phyloP scores from a whole-genome alignment of 1,140 invertebrate species.

The Ostrea edulis region DNA sequence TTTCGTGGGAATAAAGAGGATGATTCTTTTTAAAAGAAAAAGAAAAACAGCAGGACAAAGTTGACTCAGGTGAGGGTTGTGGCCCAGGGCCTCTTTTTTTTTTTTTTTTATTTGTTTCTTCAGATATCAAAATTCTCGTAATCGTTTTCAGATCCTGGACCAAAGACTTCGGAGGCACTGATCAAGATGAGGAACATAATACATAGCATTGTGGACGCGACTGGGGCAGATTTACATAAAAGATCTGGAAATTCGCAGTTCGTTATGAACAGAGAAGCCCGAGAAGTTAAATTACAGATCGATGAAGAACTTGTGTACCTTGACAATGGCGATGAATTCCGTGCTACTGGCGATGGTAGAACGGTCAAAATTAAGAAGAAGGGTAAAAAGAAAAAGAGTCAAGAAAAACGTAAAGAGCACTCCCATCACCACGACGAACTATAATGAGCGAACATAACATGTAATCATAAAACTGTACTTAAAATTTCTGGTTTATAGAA shows the following conservation, averaged over 20 bases:
- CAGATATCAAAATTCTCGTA: neutral
- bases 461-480: neutral
- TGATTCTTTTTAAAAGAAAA: too few relatives aligned
- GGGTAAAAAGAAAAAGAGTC: neutral
- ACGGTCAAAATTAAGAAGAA: neutral
- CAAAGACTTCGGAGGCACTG: slow-evolving; percentile 51
- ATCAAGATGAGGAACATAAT: slow-evolving; percentile 57
- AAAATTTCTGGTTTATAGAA: too few relatives aligned
- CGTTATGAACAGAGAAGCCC: slow-evolving; percentile 17
- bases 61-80: too few relatives aligned
- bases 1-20: too few relatives aligned
- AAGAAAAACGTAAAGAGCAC: neutral
- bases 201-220: slow-evolving; percentile 37
- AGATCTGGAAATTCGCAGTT: slow-evolving; percentile 36
- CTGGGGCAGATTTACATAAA: neutral
- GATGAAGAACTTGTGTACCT: slow-evolving; percentile 3
- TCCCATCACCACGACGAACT: neutral
- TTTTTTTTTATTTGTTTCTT: too few relatives aligned
- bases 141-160: slow-evolving; percentile 37
- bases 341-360: neutral
- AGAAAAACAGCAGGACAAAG: too few relatives aligned
- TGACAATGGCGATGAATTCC: slow-evolving; percentile 9
- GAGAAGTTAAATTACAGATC: neutral
- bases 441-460: neutral
- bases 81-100: too few relatives aligned